Evolutionary conservation across 2,888 invertebrate species (phyloP).

Genomic region (Drosophila incognita): DNA sequence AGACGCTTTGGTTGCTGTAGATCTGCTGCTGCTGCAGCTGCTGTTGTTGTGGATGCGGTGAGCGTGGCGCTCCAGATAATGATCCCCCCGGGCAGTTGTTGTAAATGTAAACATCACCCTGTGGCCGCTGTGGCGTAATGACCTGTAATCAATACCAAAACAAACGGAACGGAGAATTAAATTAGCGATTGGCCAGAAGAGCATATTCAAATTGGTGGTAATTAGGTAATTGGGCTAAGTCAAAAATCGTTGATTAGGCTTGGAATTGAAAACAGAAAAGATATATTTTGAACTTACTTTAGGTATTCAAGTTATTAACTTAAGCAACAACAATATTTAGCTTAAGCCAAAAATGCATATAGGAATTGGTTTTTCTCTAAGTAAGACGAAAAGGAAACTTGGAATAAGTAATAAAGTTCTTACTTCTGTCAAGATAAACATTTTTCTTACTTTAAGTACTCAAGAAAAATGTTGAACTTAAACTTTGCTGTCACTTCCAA

Average conservation of each 20-base stretch:
- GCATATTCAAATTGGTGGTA: not conserved
- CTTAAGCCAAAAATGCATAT: too few relatives aligned
- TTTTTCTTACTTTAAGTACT: not conserved
- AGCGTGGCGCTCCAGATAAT: conserved; percentile 46
- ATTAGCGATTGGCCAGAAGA: not conserved
- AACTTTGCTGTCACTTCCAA: not conserved
- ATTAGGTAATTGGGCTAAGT: not conserved
- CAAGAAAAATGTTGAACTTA: not conserved
- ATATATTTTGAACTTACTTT: not conserved
- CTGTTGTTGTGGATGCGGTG: conserved; percentile 50
- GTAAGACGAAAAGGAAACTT: too few relatives aligned
- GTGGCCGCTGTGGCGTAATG: conserved; percentile 88
- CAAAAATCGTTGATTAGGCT: not conserved
- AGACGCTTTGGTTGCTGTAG: conserved; percentile 79
- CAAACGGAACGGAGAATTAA: not conserved
- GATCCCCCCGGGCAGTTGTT: conserved; percentile 87
- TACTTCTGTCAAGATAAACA: not conserved
- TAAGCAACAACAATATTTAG: not conserved
- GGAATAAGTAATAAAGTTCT: not conserved
- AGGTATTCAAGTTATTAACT: not conserved
- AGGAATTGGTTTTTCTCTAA: too few relatives aligned
- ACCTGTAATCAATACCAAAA: conserved; percentile 85
- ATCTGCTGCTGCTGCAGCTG: conserved; percentile 65
- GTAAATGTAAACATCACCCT: conserved; percentile 90
- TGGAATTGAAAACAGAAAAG: too few relatives aligned